Evolutionary conservation across 2,113 vertebrate species (phyloP).

Genomic region (Capreolus pygargus): DNA sequence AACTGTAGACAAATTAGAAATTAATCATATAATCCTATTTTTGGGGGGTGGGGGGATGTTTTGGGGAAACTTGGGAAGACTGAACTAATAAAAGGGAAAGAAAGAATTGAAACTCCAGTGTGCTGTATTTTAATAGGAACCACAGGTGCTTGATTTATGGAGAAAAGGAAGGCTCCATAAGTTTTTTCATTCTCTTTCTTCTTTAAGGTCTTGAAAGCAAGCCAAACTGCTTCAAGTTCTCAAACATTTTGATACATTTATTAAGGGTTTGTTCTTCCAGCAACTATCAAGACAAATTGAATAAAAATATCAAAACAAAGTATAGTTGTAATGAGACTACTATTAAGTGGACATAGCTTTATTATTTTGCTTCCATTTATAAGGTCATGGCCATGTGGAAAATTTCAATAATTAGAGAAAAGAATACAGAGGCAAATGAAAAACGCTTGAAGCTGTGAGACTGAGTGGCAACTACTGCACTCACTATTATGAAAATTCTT

Average conservation of each 20-base stretch:
- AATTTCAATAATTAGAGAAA: slow-evolving; percentile 27
- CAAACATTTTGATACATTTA: background rate
- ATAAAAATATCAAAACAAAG: background rate
- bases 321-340: background rate
- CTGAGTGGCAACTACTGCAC: background rate
- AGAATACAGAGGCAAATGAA: background rate
- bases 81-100: background rate
- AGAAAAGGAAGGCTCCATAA: background rate
- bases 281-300: background rate
- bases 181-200: background rate
- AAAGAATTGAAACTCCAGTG: background rate
- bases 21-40: background rate
- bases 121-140: background rate
- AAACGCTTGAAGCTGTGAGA: background rate
- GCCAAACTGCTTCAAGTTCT: background rate
- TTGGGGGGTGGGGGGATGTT: accelerated
- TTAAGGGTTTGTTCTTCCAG: background rate
- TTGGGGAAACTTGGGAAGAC: background rate
- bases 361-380: background rate
- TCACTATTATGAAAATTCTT: background rate
- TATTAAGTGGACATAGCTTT: background rate
- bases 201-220: background rate
- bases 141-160: background rate
- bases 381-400: background rate
- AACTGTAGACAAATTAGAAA: background rate